Evolutionary conservation across 2,888 invertebrate genomes (phyloP), one percentile per base, ranked within the genome.

Genomic region (Spilarctia lutea): DNA sequence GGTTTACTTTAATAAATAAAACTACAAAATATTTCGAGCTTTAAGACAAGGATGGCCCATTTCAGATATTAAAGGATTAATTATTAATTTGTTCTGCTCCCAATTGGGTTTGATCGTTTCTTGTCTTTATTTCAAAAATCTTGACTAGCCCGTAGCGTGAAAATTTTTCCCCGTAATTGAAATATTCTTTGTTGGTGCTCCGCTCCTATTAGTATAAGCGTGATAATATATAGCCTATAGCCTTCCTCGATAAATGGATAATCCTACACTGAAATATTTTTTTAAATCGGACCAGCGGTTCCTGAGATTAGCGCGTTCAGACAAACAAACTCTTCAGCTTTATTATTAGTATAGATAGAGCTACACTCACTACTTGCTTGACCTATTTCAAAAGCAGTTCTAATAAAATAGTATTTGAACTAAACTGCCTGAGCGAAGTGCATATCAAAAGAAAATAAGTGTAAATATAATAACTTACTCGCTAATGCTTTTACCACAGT

Each of bases 11-110:
- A 35, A 72, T 74, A 72, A 79, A 78, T 75, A 79, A 79, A 76
- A 78, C 75, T 42, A 56, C 66, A 70, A 39, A 45, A 69, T 67
- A 63, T 75, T 76, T 74, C 42, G 65, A 68, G 76, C 74, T 69
- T 78, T 78, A 71, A 13, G 63, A 65, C 52, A 73, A 66, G 72
- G 48, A 65, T 71, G n/a, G 39, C 52, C 74, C 72, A 71, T 72
- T 79, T 35, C 45, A 69, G 75, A 80, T 80, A 83, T 85, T 80
- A 78, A 78, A 79, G 30, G 30, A 27, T 82, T 78, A 77, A 78
- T 80, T 75, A 79, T 82, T 82, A 71, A 80, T 79, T 75, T 65
- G 48, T 73, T 48, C 71, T 30, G 66, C 66, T 75, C 65, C 60
- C 48, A 48, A 74, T 42, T 68, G 68, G 35, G 63, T 52, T 18